Evolutionary conservation across 2,888 invertebrate species (phyloP).

Genomic region (Amblyjoppa proteus): DNA sequence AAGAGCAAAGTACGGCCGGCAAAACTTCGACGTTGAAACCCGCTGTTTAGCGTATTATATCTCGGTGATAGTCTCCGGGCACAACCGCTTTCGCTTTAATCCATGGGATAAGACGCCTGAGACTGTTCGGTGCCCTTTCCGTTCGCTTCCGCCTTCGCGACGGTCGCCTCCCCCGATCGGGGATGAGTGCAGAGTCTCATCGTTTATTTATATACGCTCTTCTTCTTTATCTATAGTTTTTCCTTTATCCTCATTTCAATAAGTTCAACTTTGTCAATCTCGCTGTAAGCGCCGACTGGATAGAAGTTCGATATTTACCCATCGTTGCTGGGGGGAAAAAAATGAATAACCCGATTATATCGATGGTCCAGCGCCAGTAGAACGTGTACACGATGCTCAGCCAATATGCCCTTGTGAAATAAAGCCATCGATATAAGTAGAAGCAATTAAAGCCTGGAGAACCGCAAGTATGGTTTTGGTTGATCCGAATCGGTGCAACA

Average conservation of each 20-base stretch:
- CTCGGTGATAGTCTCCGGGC: conserved; percentile 64
- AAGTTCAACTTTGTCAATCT: neutral
- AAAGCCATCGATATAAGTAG: no score
- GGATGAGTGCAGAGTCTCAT: neutral
- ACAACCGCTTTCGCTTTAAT: conserved; percentile 68
- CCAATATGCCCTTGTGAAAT: no score
- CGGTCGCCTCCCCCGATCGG: neutral
- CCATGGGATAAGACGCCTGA: conserved; percentile 58
- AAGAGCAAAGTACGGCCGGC: conserved; percentile 71
- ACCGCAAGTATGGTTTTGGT: no score
- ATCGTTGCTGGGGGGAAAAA: neutral
- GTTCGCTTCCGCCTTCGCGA: conserved; percentile 1
- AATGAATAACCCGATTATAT: neutral
- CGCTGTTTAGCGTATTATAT: conserved; percentile 72
- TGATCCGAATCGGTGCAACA: no score
- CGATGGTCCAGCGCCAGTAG: no score
- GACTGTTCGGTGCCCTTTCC: conserved; percentile 40
- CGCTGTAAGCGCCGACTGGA: neutral
- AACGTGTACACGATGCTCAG: no score
- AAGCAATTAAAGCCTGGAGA: no score
- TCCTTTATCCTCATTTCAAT: conserved; percentile 12
- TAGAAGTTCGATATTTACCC: neutral
- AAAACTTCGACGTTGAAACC: conserved; percentile 70
- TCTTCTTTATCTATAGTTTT: neutral
- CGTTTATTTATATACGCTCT: conserved; percentile 1